Base-by-base conservation (phyloP, 2,888 invertebrate genomes). In the Cataglyphis rosenhaueri region DNA sequence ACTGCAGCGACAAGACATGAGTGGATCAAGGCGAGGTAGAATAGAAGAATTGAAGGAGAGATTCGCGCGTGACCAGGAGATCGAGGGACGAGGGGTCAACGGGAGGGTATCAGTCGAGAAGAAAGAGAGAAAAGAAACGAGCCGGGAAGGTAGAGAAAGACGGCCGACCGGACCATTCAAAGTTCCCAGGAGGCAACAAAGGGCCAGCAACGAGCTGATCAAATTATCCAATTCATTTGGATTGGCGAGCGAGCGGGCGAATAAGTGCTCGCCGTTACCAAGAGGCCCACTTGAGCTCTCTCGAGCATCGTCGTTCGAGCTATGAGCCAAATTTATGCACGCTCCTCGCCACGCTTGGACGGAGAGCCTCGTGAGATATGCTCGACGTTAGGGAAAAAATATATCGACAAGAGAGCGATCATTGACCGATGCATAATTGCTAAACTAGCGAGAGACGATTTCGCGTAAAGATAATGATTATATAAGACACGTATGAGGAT, bases 141-240 rank as follows among this genome's bases (percentile, higher is more conserved):
- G 90, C n/a, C 85, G 83, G 87, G 87, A 87, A 90, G 89, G 91
- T 92, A 90, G 91, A 91, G 92, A 92, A 89, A 90, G 91, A 89
- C 91, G 91, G 92, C 91, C 92, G 93, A 92, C 91, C 90, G 92
- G 89, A 89, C 93, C 93, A 94, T 94, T 94, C 87, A 94, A 91
- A 92, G 94, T 94, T 94, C 94, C 94, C 94, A 94, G 94, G 94
- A 93, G 93, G 92, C 93, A 94, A 94, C 94, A 94, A 94, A 94
- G 93, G 94, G 94, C 93, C 93, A 93, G 92, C 94, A 94, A 94
- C 93, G 93, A 94, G 93, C 94, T 94, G 93, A 94, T 94, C 94
- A 94, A 94, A 94, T 94, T 94, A 94, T 94, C 93, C 94, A 94
- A 94, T 94, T 94, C 94, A 94, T 94, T 93, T 94, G 94, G 94